Base-by-base conservation (phyloP, 2,797 vertebrate genomes). In the Cottoperca gobio region DNA sequence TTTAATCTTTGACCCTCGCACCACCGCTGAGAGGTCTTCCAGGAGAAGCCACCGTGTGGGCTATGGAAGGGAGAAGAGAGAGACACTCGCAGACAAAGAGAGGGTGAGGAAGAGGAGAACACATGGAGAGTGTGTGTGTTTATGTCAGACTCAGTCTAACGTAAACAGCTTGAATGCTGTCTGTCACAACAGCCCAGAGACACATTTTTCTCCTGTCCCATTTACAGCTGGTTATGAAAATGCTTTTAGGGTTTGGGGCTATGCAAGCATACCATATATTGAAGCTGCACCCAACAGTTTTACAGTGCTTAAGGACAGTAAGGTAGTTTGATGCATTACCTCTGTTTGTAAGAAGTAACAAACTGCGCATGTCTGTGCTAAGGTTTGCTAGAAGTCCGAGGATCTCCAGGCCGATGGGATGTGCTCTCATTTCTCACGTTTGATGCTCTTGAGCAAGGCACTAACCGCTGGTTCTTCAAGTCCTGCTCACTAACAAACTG, bases 161-260 rank as follows among this genome's bases (percentile, higher is more conserved):
- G 85, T 89, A 91, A 91, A 91, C 88, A 87, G 78, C 70, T 79
- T 26, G 71, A 83, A 80, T 75, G 81, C 83, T 82, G 82, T 88
- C 84, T 82, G 85, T 86, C 88, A 86, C 88, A 73, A 28, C 70
- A 59, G 75, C 57, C 43, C 78, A 72, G 70, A 73, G 78, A 88
- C 78, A 70, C 3, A 57, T 67, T 80, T 87, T 33, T 8, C n/a
- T 77, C 73, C 86, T 48, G 83, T 84, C 78, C 77, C 82, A 76
- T 81, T 85, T 85, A 78, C 81, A 55, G 76, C n/a, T 57, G 49
- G 73, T 85, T 86, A 73, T 79, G 86, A 85, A 84, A 87, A 54
- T 26, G 58, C 70, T 73, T 73, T 72, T 33, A 68, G 75, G 76
- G 46, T 50, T 71, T 6, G 19, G 48, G 55, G 60, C 69, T 76